These are phyloP conservation scores for Eumeta japonica DNA, from an alignment of 1,140 invertebrate genomes.

Conservation along the genomic window DNA sequence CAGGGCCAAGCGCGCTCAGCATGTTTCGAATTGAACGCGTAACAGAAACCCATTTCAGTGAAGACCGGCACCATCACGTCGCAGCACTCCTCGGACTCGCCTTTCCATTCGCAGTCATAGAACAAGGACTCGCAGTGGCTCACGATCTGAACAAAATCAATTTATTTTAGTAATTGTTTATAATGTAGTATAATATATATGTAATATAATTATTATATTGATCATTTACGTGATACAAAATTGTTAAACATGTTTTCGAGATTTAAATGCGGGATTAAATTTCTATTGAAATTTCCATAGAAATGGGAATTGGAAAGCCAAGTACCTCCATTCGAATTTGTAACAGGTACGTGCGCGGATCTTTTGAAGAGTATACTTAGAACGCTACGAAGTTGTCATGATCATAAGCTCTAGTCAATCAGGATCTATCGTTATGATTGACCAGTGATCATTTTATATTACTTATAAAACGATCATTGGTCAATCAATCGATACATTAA, in stretches of 20 bases:
- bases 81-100: conserved; percentile 61
- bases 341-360: no score
- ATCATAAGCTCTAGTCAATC: no score
- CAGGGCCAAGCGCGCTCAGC: conserved; percentile 54
- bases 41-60: conserved; percentile 71
- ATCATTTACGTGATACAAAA: background rate
- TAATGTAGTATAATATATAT: conserved; percentile 1
- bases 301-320: no score
- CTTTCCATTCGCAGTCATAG: conserved; percentile 63
- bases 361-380: no score
- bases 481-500: no score
- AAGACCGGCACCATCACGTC: conserved; percentile 62
- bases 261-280: no score
- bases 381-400: no score
- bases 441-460: no score
- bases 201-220: conserved; percentile 1
- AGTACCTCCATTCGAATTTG: no score
- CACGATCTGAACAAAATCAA: conserved; percentile 45
- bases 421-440: no score
- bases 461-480: no score
- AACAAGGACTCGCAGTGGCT: conserved; percentile 59
- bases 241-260: background rate
- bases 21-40: conserved; percentile 65
- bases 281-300: no score
- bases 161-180: conserved; percentile 2